Evolutionary conservation across 2,888 invertebrate species (phyloP).

Genomic region (Icerya purchasi): DNA sequence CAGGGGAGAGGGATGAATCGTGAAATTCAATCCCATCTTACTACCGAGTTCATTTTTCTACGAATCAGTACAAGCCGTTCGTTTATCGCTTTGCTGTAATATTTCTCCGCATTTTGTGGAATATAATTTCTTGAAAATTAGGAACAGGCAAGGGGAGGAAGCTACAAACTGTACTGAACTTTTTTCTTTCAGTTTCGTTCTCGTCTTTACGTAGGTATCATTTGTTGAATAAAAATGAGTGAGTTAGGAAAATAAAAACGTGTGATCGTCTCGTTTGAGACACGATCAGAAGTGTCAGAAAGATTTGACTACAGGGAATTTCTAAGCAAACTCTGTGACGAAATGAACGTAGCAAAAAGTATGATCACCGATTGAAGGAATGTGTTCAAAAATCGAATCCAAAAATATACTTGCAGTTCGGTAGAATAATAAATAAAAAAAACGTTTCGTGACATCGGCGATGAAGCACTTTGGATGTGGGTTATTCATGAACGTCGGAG

Average conservation of each 20-base stretch:
- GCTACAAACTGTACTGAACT: neutral
- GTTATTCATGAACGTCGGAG: no score
- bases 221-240: neutral
- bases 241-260: neutral
- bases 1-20: no score
- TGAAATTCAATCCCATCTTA: neutral
- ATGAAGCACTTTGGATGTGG: neutral
- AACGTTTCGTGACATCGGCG: neutral
- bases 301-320: no score
- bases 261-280: no score
- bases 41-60: neutral
- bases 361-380: neutral
- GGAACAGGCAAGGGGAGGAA: neutral
- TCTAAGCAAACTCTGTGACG: neutral
- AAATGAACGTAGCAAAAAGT: neutral
- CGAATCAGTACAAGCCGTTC: neutral
- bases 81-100: neutral
- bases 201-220: neutral
- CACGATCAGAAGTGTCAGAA: no score
- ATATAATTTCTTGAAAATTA: neutral
- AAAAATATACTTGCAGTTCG: neutral
- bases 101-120: neutral
- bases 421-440: neutral
- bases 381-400: neutral
- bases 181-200: neutral